Evolutionary conservation across 2,113 vertebrate species (phyloP).

Genomic region (Sisor rabdophorus): DNA sequence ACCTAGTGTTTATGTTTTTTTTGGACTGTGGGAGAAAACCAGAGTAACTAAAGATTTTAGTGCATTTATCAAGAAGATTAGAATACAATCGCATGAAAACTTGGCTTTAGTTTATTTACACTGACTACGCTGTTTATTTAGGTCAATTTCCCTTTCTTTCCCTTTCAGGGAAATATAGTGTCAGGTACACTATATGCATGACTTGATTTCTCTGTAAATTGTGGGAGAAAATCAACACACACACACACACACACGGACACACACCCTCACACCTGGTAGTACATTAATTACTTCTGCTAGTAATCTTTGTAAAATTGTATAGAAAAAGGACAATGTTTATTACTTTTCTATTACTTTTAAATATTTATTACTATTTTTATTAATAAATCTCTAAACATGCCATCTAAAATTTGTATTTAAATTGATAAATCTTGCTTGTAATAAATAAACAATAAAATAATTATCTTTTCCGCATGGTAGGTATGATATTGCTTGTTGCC

Average conservation of each 20-base stretch:
- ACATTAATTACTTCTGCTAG: neutral
- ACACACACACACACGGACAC: neutral
- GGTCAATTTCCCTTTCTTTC: slow-evolving; percentile 4
- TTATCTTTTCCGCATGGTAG: slow-evolving; percentile 17
- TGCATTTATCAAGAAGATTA: neutral
- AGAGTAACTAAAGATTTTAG: neutral
- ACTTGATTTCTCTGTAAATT: slow-evolving; percentile 29
- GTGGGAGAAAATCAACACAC: neutral
- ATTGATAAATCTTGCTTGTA: neutral
- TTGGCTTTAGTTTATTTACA: neutral
- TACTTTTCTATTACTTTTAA: too few relatives aligned
- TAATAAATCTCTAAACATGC: neutral
- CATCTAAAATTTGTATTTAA: neutral
- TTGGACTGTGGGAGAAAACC: too few relatives aligned
- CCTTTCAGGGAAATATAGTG: neutral
- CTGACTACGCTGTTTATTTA: neutral
- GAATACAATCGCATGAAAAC: slow-evolving; percentile 4
- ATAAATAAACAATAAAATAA: slow-evolving; percentile 4
- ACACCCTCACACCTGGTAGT: neutral
- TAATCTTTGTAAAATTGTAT: neutral
- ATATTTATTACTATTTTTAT: neutral
- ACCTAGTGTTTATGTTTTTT: too few relatives aligned
- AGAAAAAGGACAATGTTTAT: too few relatives aligned
- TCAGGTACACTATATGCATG: slow-evolving; percentile 8
- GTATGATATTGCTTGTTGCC: slow-evolving; percentile 18